Evolutionary conservation across 2,888 invertebrate genomes (phyloP).

Genomic region (Synergus laeviventris): DNA sequence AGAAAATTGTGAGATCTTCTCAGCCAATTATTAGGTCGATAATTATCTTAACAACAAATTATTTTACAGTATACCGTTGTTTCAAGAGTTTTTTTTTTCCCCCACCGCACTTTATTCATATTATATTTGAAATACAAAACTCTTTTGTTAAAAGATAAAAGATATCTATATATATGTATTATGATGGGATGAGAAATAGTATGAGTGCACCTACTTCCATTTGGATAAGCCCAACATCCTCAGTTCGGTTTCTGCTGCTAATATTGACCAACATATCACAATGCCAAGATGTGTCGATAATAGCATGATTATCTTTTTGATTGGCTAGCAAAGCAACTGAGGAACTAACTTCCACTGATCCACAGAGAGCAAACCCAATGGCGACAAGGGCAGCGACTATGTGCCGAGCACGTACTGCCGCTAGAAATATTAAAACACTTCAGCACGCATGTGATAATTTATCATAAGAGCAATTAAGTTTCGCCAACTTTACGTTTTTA

Average conservation of each 20-base stretch:
- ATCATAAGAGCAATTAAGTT: no score
- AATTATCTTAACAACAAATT: no score
- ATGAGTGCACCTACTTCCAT: constrained; percentile 64
- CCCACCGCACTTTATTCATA: no score
- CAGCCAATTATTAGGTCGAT: no score
- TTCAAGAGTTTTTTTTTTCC: no score
- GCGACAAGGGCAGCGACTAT: constrained; percentile 77
- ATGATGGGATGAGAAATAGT: not conserved
- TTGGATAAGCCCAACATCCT: constrained; percentile 71
- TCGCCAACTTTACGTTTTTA: no score
- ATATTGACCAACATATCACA: constrained; percentile 74
- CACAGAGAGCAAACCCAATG: constrained; percentile 79
- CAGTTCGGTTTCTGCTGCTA: constrained; percentile 71
- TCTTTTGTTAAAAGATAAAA: no score
- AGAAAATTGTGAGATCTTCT: not conserved
- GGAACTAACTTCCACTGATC: constrained; percentile 79
- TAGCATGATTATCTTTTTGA: constrained; percentile 73
- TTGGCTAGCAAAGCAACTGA: constrained; percentile 79
- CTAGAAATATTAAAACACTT: constrained; percentile 53
- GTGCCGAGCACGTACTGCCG: constrained; percentile 76
- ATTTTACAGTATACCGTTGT: no score
- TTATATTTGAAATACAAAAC: no score
- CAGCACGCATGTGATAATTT: no score
- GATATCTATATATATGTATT: no score
- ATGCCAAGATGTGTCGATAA: constrained; percentile 74